These are phyloP conservation scores for Willowsia nigromaculata DNA, from an alignment of 2,888 invertebrate genomes.

Conservation along the genomic window DNA sequence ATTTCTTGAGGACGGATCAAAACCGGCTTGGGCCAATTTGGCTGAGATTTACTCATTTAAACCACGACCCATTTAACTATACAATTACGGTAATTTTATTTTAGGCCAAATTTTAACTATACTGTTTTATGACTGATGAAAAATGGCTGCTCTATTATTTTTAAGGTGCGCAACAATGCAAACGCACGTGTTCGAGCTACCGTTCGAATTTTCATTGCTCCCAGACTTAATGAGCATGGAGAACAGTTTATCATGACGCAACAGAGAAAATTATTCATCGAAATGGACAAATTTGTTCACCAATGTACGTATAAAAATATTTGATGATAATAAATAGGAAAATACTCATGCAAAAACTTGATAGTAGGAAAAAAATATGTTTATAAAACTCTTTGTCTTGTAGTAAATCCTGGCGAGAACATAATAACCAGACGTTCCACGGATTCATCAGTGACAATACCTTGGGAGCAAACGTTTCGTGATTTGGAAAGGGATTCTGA, in stretches of 20 bases:
- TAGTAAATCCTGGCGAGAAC: conserved; percentile 84
- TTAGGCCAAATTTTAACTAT: neutral
- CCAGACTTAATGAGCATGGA: conserved; percentile 85
- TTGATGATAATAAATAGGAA: no score
- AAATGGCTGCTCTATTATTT: no score
- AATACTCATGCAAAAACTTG: no score
- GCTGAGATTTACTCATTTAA: conserved; percentile 78
- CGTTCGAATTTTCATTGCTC: conserved; percentile 87
- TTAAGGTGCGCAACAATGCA: conserved; percentile 79
- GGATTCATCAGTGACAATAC: conserved; percentile 90
- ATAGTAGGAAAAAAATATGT: neutral
- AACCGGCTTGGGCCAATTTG: conserved; percentile 77
- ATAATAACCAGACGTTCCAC: conserved; percentile 85
- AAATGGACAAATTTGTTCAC: conserved; percentile 87
- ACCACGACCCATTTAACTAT: conserved; percentile 79
- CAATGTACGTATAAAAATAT: no score
- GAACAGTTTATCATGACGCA: conserved; percentile 84
- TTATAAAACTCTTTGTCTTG: conserved; percentile 28
- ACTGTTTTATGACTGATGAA: neutral
- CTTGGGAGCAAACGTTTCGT: conserved; percentile 90
- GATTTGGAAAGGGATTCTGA: conserved; percentile 79
- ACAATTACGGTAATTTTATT: conserved; percentile 76
- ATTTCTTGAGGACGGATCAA: conserved; percentile 82
- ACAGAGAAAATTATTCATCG: conserved; percentile 86
- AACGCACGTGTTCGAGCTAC: conserved; percentile 84